phyloP scores from a whole-genome alignment of 2,113 vertebrate genomes.

The Cephalopholis sonnerati region DNA sequence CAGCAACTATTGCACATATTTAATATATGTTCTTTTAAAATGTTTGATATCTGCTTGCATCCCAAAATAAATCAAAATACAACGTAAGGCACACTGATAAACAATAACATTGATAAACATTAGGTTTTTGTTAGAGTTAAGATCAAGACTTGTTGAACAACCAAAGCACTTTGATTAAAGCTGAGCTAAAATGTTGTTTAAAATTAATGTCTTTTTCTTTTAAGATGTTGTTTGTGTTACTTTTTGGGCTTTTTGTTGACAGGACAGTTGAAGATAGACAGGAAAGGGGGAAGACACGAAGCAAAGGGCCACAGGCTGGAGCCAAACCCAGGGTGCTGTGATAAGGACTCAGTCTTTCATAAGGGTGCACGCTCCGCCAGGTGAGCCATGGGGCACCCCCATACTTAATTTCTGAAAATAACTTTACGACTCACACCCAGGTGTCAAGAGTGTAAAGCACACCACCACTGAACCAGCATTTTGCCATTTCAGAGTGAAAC shows the following conservation, averaged over 20 bases:
- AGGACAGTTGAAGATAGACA: too few relatives aligned
- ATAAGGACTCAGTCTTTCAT: too few relatives aligned
- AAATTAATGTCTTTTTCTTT: too few relatives aligned
- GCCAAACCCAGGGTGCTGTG: too few relatives aligned
- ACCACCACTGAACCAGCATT: neutral
- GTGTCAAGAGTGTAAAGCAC: neutral
- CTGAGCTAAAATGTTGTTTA: neutral
- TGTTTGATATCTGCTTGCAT: neutral
- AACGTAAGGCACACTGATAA: neutral
- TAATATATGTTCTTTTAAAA: neutral
- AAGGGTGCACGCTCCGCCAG: too few relatives aligned
- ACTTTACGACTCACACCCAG: neutral
- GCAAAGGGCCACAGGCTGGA: too few relatives aligned
- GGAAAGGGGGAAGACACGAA: too few relatives aligned
- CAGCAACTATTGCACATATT: constrained; percentile 15
- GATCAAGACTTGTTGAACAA: neutral
- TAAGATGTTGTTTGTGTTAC: too few relatives aligned
- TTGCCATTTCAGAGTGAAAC: neutral
- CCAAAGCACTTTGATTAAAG: neutral
- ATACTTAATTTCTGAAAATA: neutral
- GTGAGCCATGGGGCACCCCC: neutral
- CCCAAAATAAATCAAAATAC: neutral
- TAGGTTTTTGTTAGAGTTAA: neutral
- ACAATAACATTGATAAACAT: neutral
- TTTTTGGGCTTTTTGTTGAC: too few relatives aligned